These are phyloP conservation scores for Dasyprocta punctata DNA, from an alignment of 2,113 vertebrate species.

Conservation along the genomic window DNA sequence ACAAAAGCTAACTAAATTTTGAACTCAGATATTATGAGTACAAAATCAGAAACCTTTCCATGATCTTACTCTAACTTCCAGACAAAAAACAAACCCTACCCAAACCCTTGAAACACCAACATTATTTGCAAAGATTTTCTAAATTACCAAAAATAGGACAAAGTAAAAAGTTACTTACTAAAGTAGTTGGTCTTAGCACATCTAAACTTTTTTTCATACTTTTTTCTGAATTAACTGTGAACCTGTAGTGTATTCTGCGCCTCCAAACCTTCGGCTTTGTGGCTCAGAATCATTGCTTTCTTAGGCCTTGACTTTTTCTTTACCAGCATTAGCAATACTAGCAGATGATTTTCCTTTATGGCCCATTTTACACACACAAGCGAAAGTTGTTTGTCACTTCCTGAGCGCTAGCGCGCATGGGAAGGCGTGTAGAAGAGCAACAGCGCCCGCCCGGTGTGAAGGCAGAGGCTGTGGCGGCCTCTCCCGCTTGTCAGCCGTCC, in stretches of 20 bases:
- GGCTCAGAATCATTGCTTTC: background rate
- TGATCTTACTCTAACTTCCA: background rate
- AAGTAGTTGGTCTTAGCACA: background rate
- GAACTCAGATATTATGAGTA: background rate
- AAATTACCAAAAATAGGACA: background rate
- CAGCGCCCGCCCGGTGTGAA: background rate
- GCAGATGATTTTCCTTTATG: constrained; percentile 71
- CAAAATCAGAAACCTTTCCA: background rate
- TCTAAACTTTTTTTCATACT: background rate
- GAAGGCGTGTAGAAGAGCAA: constrained; percentile 24
- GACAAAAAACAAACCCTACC: background rate
- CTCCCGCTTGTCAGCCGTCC: constrained; percentile 38
- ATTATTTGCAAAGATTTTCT: background rate
- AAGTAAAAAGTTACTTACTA: constrained; percentile 23
- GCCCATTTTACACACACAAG: constrained; percentile 49
- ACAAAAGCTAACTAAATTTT: background rate
- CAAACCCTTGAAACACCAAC: background rate
- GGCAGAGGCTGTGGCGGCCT: background rate
- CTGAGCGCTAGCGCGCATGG: constrained; percentile 31
- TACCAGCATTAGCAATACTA: constrained; percentile 34
- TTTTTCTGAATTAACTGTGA: constrained; percentile 5
- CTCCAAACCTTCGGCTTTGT: constrained; percentile 9
- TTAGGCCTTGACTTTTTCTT: constrained; percentile 10
- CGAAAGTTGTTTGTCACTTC: constrained; percentile 61
- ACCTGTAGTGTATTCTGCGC: background rate